These are phyloP conservation scores for Hydropotes inermis DNA, from an alignment of 2,113 vertebrate genomes.

Conservation along the genomic window DNA sequence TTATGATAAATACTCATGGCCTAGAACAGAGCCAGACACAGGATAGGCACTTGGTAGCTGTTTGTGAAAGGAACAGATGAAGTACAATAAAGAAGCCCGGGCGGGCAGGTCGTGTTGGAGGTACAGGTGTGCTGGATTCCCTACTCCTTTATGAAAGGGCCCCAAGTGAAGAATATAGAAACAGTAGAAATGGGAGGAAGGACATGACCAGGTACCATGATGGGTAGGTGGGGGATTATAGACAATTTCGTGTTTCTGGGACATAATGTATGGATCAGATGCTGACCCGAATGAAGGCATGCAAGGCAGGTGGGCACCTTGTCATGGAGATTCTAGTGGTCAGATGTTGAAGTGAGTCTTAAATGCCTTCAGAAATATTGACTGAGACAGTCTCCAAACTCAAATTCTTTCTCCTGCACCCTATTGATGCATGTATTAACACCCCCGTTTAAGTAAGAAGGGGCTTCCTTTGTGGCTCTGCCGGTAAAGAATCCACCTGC, in stretches of 20 bases:
- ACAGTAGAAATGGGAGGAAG: neutral
- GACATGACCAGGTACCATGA: fast-evolving
- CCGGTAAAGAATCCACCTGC: neutral
- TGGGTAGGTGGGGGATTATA: fast-evolving
- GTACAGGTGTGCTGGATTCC: fast-evolving
- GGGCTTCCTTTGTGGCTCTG: neutral
- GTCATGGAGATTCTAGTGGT: neutral
- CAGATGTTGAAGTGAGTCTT: neutral
- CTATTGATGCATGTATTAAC: neutral
- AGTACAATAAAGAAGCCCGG: fast-evolving
- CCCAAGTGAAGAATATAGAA: neutral
- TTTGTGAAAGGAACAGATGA: neutral
- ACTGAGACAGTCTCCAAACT: neutral
- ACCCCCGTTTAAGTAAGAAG: neutral
- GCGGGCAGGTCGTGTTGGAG: neutral
- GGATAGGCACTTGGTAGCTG: neutral
- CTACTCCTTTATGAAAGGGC: neutral
- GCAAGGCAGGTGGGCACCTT: too few species aligned
- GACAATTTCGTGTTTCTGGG: neutral
- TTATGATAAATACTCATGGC: neutral
- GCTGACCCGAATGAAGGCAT: neutral
- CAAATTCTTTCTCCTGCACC: neutral
- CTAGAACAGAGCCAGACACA: neutral
- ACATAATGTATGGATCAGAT: too few species aligned
- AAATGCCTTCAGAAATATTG: neutral